Conservation (phyloP, 2,888 invertebrate species). For the Coecobrya sp. region DNA sequence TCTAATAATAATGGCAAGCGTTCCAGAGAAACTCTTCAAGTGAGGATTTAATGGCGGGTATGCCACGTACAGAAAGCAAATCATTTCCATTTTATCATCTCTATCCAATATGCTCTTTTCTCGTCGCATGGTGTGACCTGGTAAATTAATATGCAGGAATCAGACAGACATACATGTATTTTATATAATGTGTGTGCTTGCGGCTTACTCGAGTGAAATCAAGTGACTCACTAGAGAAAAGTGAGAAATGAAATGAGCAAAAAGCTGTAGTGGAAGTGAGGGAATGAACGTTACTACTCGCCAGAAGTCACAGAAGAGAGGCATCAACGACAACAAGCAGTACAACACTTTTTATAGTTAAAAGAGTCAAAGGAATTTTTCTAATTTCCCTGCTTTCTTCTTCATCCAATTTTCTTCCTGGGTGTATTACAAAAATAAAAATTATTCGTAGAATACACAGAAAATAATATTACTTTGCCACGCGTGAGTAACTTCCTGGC, state of each 20-base stretch:
- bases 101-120: constrained; percentile 4
- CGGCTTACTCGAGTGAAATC: constrained; percentile 76
- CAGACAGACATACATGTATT: constrained; percentile 40
- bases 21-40: constrained; percentile 66
- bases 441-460: constrained; percentile 27
- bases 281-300: not conserved
- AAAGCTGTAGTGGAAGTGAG: not conserved
- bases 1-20: constrained; percentile 58
- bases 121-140: constrained; percentile 59
- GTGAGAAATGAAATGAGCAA: constrained; percentile 63
- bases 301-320: not conserved
- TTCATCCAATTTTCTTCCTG: constrained; percentile 65
- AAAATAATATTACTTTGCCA: constrained; percentile 65
- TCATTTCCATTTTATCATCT: constrained; percentile 78
- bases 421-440: constrained; percentile 37
- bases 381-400: constrained; percentile 81
- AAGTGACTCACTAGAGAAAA: constrained; percentile 68
- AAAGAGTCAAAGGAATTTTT: constrained; percentile 83
- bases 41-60: constrained; percentile 76
- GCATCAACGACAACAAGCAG: constrained; percentile 26
- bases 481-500: constrained; percentile 66
- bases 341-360: constrained; percentile 53
- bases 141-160: constrained; percentile 79
- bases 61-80: constrained; percentile 76
- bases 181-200: constrained; percentile 59